phyloP scores from a whole-genome alignment of 2,888 invertebrate genomes.

The Cephus spinipes region DNA sequence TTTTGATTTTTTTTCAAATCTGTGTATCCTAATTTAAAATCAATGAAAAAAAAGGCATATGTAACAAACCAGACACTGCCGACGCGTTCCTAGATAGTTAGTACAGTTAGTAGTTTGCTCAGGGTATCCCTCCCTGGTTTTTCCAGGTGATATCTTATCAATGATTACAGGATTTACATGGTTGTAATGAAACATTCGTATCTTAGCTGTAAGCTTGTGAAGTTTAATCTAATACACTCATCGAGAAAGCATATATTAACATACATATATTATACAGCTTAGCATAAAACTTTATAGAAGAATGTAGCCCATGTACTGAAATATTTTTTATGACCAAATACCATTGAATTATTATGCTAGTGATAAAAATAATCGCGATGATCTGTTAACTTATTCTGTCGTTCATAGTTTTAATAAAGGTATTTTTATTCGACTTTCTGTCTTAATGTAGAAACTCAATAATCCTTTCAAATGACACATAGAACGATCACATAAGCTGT shows the following conservation, averaged over 20 bases:
- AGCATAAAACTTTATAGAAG: not conserved
- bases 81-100: not conserved
- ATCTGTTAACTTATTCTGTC: slow-evolving; percentile 35
- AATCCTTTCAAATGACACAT: not conserved
- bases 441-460: not conserved
- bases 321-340: slow-evolving; percentile 28
- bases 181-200: slow-evolving; percentile 1
- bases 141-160: not conserved
- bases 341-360: slow-evolving; percentile 16
- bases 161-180: not conserved
- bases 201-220: not conserved
- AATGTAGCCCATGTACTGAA: slow-evolving; percentile 14
- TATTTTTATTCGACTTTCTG: not conserved
- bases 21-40: not conserved
- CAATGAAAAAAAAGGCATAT: not conserved
- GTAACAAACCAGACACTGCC: not conserved
- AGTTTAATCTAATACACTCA: not conserved
- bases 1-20: not conserved
- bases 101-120: not conserved
- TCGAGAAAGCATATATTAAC: not conserved
- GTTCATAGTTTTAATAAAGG: slow-evolving; percentile 30
- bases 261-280: not conserved
- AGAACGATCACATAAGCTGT: not conserved
- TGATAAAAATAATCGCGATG: slow-evolving; percentile 12
- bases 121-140: not conserved